Conservation (phyloP, 2,113 vertebrate genomes). For the Bombycilla garrulus region DNA sequence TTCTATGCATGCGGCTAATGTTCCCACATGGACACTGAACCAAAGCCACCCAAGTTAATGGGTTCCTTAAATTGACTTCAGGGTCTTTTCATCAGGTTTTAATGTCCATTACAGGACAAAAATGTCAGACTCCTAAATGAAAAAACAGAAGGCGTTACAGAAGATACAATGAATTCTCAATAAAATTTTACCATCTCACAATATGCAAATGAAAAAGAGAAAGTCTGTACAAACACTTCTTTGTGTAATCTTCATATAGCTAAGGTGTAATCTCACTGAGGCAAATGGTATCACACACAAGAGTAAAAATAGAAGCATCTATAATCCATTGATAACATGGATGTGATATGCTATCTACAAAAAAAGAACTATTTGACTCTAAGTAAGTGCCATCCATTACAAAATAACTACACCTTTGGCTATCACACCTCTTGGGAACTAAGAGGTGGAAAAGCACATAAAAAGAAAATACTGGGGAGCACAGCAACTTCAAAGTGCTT, state of each 20-base stretch:
- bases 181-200: not conserved
- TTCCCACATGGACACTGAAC: not conserved
- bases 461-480: not conserved
- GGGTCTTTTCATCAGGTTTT: not conserved
- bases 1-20: not conserved
- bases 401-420: not conserved
- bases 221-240: not conserved
- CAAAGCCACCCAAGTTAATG: not conserved
- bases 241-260: not conserved
- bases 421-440: not conserved
- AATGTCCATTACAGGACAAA: not conserved
- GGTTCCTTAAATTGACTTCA: not conserved
- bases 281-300: not conserved
- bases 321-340: not conserved
- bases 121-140: not conserved
- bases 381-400: not conserved
- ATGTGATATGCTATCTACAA: not conserved
- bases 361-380: not conserved
- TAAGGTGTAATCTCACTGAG: not conserved
- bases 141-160: not conserved
- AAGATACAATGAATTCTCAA: not conserved
- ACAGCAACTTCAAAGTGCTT: not conserved
- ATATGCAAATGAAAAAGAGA: not conserved
- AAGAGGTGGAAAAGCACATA: not conserved
- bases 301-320: slow-evolving; percentile 4